Conservation (phyloP, 2,888 invertebrate species). For the Chrysomela aeneicollis region DNA sequence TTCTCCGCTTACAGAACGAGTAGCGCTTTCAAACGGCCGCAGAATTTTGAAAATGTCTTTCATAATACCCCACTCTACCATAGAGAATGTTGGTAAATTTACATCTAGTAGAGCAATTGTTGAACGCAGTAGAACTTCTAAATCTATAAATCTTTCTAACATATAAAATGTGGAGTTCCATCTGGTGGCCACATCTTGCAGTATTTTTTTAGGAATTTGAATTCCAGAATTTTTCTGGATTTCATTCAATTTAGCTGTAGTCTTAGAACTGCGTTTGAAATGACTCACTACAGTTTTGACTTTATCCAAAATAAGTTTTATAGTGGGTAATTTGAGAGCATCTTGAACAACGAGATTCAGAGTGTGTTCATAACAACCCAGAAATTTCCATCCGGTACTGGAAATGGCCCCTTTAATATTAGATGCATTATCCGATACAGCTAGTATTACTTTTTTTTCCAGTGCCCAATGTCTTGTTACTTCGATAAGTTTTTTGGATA, state of each 20-base stretch:
- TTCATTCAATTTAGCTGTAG: slow-evolving; percentile 17
- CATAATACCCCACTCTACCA: slow-evolving; percentile 41
- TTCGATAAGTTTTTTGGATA: slow-evolving; percentile 5
- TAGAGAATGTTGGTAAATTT: slow-evolving; percentile 25
- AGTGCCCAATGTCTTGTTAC: slow-evolving; percentile 16
- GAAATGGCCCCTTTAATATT: slow-evolving; percentile 28
- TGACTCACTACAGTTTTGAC: slow-evolving; percentile 26
- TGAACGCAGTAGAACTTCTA: slow-evolving; percentile 35
- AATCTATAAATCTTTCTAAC: slow-evolving; percentile 36
- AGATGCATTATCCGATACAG: slow-evolving; percentile 32
- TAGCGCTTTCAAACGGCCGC: slow-evolving; percentile 40
- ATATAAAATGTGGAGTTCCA: slow-evolving; percentile 45
- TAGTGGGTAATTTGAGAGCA: slow-evolving; percentile 5
- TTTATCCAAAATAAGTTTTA: not conserved
- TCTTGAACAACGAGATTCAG: slow-evolving; percentile 22
- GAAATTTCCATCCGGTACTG: slow-evolving; percentile 17
- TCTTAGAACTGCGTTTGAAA: slow-evolving; percentile 42
- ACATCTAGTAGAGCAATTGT: slow-evolving; percentile 33
- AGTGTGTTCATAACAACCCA: slow-evolving; percentile 29
- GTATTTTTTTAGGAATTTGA: slow-evolving; percentile 28
- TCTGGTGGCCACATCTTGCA: slow-evolving; percentile 38
- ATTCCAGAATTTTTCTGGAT: slow-evolving; percentile 25
- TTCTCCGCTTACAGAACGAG: slow-evolving; percentile 38
- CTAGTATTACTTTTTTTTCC: slow-evolving; percentile 23
- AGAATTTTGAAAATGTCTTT: slow-evolving; percentile 36